Percentiles rank a stretch among this genome's conserved stretches.
phyloP scores from a whole-genome alignment of 2,888 invertebrate species.

The Bimastos eiseni region DNA sequence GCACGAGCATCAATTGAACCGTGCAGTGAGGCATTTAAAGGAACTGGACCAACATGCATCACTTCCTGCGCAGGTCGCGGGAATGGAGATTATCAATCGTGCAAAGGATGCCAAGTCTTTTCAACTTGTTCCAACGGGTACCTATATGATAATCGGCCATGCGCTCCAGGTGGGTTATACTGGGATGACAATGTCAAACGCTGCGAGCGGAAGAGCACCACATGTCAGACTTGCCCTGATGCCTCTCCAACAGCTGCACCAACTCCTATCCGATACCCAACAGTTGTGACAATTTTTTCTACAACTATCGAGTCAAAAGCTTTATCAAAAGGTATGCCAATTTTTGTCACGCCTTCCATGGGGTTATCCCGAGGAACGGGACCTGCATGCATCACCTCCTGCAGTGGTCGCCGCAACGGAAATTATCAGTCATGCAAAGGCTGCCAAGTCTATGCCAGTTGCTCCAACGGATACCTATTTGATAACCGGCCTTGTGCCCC shows the following conservation, averaged over 20 bases:
- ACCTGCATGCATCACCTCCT: not conserved
- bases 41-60: too few relatives aligned
- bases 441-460: not conserved
- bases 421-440: not conserved
- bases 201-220: not conserved
- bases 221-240: not conserved
- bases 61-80: too few relatives aligned
- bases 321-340: too few relatives aligned
- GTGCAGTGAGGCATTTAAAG: too few relatives aligned
- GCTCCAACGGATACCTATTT: not conserved
- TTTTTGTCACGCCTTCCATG: not conserved
- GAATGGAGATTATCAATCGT: not conserved
- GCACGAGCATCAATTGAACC: too few relatives aligned
- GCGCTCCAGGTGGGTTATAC: not conserved
- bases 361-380: not conserved
- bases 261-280: not conserved
- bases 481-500: not conserved
- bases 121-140: not conserved
- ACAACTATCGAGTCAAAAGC: too few relatives aligned
- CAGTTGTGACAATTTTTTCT: too few relatives aligned
- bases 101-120: not conserved
- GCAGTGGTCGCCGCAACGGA: not conserved
- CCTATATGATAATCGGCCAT: conserved; percentile 7
- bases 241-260: not conserved
- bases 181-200: conserved; percentile 27